Percentiles rank a stretch among this genome's conserved stretches.
These are phyloP conservation scores for Glossosoma conforme DNA, from an alignment of 1,140 invertebrate species.

Conservation along the genomic window DNA sequence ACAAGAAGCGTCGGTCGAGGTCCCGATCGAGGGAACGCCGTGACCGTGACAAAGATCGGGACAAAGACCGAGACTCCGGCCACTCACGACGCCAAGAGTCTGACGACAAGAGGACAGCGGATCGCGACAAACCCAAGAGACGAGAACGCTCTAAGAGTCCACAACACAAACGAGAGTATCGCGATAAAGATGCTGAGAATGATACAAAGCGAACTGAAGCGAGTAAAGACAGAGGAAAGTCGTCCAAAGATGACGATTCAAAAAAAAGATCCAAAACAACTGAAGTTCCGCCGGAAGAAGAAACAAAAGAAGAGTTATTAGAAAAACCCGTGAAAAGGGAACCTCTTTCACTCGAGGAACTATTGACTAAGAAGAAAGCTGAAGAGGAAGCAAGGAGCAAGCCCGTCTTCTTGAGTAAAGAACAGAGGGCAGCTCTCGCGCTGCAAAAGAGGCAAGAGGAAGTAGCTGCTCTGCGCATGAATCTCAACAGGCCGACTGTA, in stretches of 20 bases:
- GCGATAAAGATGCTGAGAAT: slow-evolving; percentile 38
- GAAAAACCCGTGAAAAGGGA: slow-evolving; percentile 64
- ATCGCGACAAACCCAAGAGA: slow-evolving; percentile 37
- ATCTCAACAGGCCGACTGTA: slow-evolving; percentile 40
- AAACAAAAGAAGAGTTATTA: slow-evolving; percentile 39
- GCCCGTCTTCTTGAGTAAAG: slow-evolving; percentile 96
- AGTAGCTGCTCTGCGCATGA: slow-evolving; percentile 60
- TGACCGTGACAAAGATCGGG: slow-evolving; percentile 30
- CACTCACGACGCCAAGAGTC: too few relatives aligned
- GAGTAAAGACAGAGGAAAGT: slow-evolving; percentile 36
- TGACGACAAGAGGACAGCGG: slow-evolving; percentile 36
- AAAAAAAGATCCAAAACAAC: slow-evolving; percentile 44
- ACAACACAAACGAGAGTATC: slow-evolving; percentile 32
- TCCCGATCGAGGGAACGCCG: slow-evolving; percentile 47
- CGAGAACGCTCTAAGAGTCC: slow-evolving; percentile 33
- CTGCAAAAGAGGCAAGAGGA: slow-evolving; percentile 84
- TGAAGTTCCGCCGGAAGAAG: slow-evolving; percentile 41
- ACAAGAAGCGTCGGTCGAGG: slow-evolving; percentile 43
- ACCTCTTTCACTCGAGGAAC: slow-evolving; percentile 92
- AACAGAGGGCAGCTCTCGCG: slow-evolving; percentile 87
- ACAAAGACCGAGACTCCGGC: slow-evolving; percentile 32
- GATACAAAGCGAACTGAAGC: slow-evolving; percentile 34
- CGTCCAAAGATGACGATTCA: slow-evolving; percentile 35
- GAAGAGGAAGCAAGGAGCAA: slow-evolving; percentile 91
- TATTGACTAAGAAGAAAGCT: slow-evolving; percentile 93